Base-by-base conservation (phyloP, 2,797 vertebrate species). In the Liparis tanakae region DNA sequence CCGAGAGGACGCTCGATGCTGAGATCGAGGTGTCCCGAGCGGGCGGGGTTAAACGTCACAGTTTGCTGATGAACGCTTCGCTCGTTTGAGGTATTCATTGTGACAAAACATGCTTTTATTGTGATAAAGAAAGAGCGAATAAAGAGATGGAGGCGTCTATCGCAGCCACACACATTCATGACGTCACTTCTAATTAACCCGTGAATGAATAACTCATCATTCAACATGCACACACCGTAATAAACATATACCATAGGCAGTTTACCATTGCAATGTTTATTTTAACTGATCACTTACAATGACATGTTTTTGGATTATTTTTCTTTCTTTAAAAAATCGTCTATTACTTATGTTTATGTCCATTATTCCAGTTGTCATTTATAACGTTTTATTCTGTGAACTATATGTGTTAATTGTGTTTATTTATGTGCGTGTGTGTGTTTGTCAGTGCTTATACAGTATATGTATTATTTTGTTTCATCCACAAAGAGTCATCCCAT, bases 21-120 rank as follows among this genome's bases (percentile, higher is more conserved):
- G 0, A 0, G 0, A 0, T 18, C 1, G 0, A 0, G 0, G 9
- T 10, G 54, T 41, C 64, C 50, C 56, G 14, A 5, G 14, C 34
- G 78, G 78, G 87, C 75, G 91, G 87, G 0, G 83, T 72, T 80
- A 46, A 25, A 51, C 25, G 4, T 2, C 25, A 0, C 0, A 0
- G 5, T n/a, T 46, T 36, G 1, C 14, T 0, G 1, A 10, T 2
- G 1, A 2, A 20, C 1, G 43, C 17, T 30, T 51, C 54, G 6
- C 43, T 9, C 48, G 9, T 18, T 34, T 46, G 8, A 8, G 34
- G 14, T 72, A 33, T 62, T 12, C 15, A 1, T 1, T 63, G 10
- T 1, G 0, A 2, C 5, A 71, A 81, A 85, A 74, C 53, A 74
- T 41, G 6, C 5, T 18, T 0, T 44, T 1, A 10, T 58, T 22